Evolutionary conservation across 1,140 invertebrate genomes (phyloP), one percentile per base, ranked within the genome.

Genomic region (Drosophila orosa): DNA sequence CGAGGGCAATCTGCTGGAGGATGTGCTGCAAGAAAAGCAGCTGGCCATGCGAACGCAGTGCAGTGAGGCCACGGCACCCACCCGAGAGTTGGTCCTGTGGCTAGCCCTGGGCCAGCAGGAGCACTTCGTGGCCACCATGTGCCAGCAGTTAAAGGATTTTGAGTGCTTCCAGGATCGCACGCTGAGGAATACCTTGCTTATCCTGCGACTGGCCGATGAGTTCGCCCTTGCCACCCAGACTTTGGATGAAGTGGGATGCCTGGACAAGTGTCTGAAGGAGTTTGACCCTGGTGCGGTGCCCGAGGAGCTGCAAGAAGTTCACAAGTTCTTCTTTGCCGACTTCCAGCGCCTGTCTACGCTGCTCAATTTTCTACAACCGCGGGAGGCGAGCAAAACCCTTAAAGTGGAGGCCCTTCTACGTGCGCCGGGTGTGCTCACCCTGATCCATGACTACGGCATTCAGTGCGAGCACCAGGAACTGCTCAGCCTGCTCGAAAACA

Each of bases 261-360:
- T 91, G 37, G 61, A 75, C 0, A 69, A 75, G 17, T 37, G 47
- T 12, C 31, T 91, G 10, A 42, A 27, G 1, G 58, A 57, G 7
- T 91, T 90, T 13, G 58, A 81, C 58, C 17, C 79, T 0, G 13
- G 55, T 15, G 75, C 68, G 2, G 69, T 60, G 4, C 39, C 85
- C 6, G 50, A 50, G 15, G 74, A 90, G 19, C 54, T 91, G 22
- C 66, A 74, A 31, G 61, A 77, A 25, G 72, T 91, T 5, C 85
- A 91, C 25, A 74, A 77, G 15, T 90, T 90, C 25, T 91, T 91
- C 50, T 84, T 84, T 31, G 75, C 77, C 0, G 90, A 91, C 56
- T 91, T 90, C 58, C 81, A 90, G 10, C 90, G 90, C 3, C 54
- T 91, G 8, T n/a, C 50, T 1, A 42, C 72, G 7, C 22, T 91